Conservation (phyloP, 2,888 invertebrate genomes). For the Microctonus aethiopoides region DNA sequence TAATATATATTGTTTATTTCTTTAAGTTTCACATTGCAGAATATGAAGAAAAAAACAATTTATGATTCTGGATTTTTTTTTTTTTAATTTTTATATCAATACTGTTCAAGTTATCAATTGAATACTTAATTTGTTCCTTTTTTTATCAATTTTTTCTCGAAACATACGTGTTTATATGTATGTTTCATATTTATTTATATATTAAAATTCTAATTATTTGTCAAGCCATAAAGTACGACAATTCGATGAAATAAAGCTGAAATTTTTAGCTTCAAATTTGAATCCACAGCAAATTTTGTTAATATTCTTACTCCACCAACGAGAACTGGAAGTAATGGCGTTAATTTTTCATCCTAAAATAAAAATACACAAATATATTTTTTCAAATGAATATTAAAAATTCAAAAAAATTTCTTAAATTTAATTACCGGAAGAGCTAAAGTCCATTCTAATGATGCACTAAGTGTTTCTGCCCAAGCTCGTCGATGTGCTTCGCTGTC, state of each 20-base stretch:
- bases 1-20: background rate
- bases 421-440: slow-evolving; percentile 70
- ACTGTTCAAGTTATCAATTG: slow-evolving; percentile 13
- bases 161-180: background rate
- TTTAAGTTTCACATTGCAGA: background rate
- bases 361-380: background rate
- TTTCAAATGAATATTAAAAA: background rate
- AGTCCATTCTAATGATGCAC: slow-evolving; percentile 84
- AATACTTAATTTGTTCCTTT: slow-evolving; percentile 9
- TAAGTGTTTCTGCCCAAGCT: slow-evolving; percentile 87
- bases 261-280: slow-evolving; percentile 70
- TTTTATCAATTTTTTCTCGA: slow-evolving; percentile 1
- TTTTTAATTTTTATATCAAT: background rate
- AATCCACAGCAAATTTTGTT: slow-evolving; percentile 71
- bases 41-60: background rate
- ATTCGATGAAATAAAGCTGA: slow-evolving; percentile 71
- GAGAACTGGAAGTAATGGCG: slow-evolving; percentile 71
- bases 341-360: slow-evolving; percentile 68
- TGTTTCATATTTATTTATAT: background rate
- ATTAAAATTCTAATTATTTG: slow-evolving; percentile 45
- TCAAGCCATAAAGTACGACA: slow-evolving; percentile 68
- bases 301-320: slow-evolving; percentile 71
- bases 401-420: background rate
- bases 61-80: background rate
- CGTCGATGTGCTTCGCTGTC: slow-evolving; percentile 88